phyloP scores from a whole-genome alignment of 92 coral and sea anemone genomes.

The Ricordea florida region DNA sequence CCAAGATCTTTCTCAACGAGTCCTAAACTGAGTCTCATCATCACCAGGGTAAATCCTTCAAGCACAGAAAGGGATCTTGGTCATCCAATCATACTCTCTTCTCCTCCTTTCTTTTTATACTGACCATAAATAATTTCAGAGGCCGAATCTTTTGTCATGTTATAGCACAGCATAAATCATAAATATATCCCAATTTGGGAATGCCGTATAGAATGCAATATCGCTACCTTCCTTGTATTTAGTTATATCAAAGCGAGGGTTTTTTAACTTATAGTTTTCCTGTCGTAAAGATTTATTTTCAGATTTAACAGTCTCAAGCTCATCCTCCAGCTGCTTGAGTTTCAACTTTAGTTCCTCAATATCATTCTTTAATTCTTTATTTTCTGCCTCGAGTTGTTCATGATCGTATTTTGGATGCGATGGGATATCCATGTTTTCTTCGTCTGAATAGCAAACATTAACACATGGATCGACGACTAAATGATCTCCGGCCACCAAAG shows the following conservation, averaged over 20 bases:
- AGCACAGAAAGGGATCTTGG: no score
- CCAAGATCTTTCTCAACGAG: conserved; percentile 50
- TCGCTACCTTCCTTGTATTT: background rate
- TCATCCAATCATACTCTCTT: no score
- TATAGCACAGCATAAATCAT: no score
- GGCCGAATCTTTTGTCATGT: no score
- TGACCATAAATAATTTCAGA: no score
- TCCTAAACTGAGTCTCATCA: conserved; percentile 49
- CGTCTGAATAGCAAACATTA: background rate
- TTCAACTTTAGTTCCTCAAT: conserved; percentile 2
- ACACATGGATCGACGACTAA: background rate
- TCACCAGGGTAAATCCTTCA: no score
- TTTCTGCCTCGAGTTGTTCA: conserved; percentile 4
- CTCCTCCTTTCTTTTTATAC: no score
- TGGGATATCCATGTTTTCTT: background rate
- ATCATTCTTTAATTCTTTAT: background rate
- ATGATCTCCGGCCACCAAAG: background rate
- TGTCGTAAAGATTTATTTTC: background rate
- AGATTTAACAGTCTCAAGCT: background rate
- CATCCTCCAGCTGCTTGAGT: conserved; percentile 3
- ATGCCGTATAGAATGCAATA: background rate
- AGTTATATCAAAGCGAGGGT: conserved; percentile 3
- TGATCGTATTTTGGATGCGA: conserved; percentile 1
- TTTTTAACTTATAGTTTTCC: background rate
- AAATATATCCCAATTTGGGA: no score